Conservation (phyloP, 1,140 invertebrate species). For the Drosophila bifasciata region DNA sequence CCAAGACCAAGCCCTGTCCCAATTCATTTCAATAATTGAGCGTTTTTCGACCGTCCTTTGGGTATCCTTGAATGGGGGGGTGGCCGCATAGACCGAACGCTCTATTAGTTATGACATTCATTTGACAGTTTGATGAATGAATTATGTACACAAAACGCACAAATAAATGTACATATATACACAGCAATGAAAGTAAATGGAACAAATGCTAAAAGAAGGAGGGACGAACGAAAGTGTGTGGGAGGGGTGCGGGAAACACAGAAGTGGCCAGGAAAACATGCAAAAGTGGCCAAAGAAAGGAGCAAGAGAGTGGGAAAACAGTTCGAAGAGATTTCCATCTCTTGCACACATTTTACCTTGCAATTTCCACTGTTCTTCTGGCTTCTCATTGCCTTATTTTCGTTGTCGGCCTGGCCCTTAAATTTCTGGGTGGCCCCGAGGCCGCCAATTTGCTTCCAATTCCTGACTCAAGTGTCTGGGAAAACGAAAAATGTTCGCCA, state of each 20-base stretch:
- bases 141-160: slow-evolving; percentile 48
- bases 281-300: slow-evolving; percentile 24
- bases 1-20: too few relatives aligned
- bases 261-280: slow-evolving; percentile 32
- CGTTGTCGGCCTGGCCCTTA: slow-evolving; percentile 41
- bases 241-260: not conserved
- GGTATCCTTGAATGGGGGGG: not conserved
- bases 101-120: slow-evolving; percentile 60
- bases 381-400: slow-evolving; percentile 28
- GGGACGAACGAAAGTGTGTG: slow-evolving; percentile 5
- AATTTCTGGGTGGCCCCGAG: slow-evolving; percentile 51
- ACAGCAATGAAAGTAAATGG: slow-evolving; percentile 32
- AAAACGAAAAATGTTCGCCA: slow-evolving; percentile 38
- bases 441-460: slow-evolving; percentile 77
- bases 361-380: slow-evolving; percentile 12
- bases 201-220: slow-evolving; percentile 9
- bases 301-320: not conserved
- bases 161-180: slow-evolving; percentile 43
- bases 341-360: slow-evolving; percentile 47
- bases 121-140: slow-evolving; percentile 67
- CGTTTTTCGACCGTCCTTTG: slow-evolving; percentile 33
- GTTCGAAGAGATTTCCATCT: slow-evolving; percentile 38
- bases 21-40: slow-evolving; percentile 61
- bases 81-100: not conserved
- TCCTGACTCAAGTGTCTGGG: slow-evolving; percentile 68